Evolutionary conservation across 1,140 invertebrate genomes (phyloP).

Genomic region (Vollenhovia emeryi): DNA sequence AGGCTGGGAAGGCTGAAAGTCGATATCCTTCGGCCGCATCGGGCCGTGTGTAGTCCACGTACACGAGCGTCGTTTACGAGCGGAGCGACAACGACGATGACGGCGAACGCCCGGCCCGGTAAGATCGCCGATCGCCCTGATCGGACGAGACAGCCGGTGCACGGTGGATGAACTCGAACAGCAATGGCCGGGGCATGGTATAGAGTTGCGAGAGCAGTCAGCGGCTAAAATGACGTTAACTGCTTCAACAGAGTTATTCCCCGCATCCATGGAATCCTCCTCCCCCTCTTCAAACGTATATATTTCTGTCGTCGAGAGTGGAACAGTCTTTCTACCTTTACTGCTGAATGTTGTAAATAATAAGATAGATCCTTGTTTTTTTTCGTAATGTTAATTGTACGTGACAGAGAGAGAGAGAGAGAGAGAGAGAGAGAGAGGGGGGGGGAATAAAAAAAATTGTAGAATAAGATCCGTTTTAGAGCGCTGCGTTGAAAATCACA

Average conservation of each 20-base stretch:
- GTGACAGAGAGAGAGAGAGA: neutral
- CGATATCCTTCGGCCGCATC: conserved; percentile 66
- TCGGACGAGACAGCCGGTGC: conserved; percentile 69
- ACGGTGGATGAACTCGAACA: conserved; percentile 72
- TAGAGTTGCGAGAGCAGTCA: conserved; percentile 69
- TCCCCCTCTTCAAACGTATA: neutral
- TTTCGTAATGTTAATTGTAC: neutral
- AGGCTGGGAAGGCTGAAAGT: conserved; percentile 61
- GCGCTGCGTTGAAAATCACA: neutral
- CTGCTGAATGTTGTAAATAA: neutral
- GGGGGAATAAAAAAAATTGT: no score
- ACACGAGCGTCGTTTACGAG: neutral
- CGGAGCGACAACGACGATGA: conserved; percentile 26
- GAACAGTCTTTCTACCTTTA: neutral
- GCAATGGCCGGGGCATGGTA: conserved; percentile 49
- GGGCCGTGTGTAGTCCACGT: conserved; percentile 21
- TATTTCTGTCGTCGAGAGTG: neutral
- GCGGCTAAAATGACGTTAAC: conserved; percentile 73
- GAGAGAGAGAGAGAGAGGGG: neutral
- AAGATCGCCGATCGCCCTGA: conserved; percentile 62
- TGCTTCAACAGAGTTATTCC: conserved; percentile 68
- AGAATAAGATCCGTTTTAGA: neutral
- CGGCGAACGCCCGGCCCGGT: conserved; percentile 31
- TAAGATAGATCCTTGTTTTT: neutral
- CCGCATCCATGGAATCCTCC: neutral